These are phyloP conservation scores for Mola mola DNA, from an alignment of 2,113 vertebrate genomes.

Conservation along the genomic window DNA sequence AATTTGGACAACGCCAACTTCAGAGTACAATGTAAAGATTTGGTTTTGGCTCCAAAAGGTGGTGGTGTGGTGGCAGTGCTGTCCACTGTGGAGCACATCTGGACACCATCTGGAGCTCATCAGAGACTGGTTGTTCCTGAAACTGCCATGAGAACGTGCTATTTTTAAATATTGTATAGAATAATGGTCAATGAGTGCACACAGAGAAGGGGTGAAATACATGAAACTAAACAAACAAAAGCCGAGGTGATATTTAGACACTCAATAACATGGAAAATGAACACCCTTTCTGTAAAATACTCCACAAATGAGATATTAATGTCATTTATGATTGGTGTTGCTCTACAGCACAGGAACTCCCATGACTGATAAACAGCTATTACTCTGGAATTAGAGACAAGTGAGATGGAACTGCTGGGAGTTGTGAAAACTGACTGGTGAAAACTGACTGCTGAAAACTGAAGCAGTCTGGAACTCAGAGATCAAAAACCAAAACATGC, in stretches of 20 bases:
- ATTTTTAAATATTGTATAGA: slow-evolving; percentile 75
- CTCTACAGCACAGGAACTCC: too few relatives aligned
- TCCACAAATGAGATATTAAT: too few relatives aligned
- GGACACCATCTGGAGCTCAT: slow-evolving; percentile 83
- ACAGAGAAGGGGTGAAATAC: slow-evolving; percentile 23
- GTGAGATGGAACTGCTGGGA: slow-evolving; percentile 9
- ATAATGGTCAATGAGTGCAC: slow-evolving; percentile 29
- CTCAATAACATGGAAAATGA: neutral
- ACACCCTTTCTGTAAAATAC: neutral
- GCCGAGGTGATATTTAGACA: slow-evolving; percentile 12
- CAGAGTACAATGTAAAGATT: neutral
- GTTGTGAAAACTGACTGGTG: slow-evolving; percentile 4
- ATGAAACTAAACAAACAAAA: slow-evolving; percentile 26
- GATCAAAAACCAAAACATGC: slow-evolving; percentile 37
- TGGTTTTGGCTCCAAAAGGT: slow-evolving; percentile 16
- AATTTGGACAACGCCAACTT: neutral
- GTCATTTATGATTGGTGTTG: too few relatives aligned
- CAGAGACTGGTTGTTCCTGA: slow-evolving; percentile 40
- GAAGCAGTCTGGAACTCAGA: too few relatives aligned
- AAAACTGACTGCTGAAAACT: too few relatives aligned
- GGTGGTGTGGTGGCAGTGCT: neutral
- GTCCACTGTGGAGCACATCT: slow-evolving; percentile 73
- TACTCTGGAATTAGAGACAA: slow-evolving; percentile 3
- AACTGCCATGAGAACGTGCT: slow-evolving; percentile 76
- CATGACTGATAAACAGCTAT: too few relatives aligned